Evolutionary conservation across 2,797 vertebrate genomes (phyloP), one percentile per base, ranked within the genome.

Genomic region (Halcyon badia): DNA sequence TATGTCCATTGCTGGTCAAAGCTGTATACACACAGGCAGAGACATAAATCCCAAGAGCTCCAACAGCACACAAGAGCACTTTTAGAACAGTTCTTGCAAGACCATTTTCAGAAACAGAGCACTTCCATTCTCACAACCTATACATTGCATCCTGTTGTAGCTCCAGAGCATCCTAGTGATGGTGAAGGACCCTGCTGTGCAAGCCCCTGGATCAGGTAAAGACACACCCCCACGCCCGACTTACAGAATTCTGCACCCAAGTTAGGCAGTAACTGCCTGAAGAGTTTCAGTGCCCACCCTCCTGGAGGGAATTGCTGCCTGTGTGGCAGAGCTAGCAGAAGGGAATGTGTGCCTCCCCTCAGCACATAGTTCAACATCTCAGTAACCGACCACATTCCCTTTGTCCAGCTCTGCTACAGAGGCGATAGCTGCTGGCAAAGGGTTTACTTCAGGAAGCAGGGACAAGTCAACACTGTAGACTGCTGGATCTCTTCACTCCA

Each of bases 281-380:
- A 31, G 33, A 77, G 11, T 2, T n/a, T 19, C 21, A 9, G 14
- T 0, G 1, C 2, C 15, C 39, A 18, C 24, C 6, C 7, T 62
- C 18, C 48, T 6, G 25, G 2, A n/a, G 16, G 20, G 52, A 73
- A 6, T 3, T 22, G 3, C 42, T 33, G 58, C 44, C 75, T n/a
- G 48, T 17, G 4, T 3, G 11, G 78, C 51, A 46, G 25, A 65
- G 42, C 49, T 6, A 12, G 37, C 22, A 39, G 3, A 3, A 56
- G 33, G 21, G 26, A 58, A 16, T 0, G 0, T 0, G 6, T 25
- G 16, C 16, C 62, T 76, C 26, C 11, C 1, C 48, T 41, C 51
- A 18, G 30, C 1, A 25, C 1, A 0, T 0, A 15, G 15, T 3
- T 54, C 26, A 26, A 2, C 28, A 24, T 6, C 39, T n/a, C 52